A percentile compares a stretch with the other conserved stretches of the same genome.
Conservation (phyloP, 2,113 vertebrate species). For the Xyrauchen texanus region DNA sequence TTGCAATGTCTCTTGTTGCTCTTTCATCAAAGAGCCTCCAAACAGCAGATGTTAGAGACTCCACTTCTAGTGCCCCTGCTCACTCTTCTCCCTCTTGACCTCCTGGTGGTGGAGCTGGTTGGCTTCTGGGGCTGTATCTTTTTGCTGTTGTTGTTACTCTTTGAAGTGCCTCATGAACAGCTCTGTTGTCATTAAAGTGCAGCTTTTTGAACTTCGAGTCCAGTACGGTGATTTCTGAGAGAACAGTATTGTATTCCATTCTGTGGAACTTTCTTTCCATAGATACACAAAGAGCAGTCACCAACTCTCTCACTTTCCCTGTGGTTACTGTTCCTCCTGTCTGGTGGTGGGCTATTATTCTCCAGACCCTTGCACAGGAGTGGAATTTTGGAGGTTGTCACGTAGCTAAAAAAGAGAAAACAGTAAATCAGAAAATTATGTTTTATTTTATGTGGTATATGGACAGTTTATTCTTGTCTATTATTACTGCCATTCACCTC, state of each 20-base stretch:
- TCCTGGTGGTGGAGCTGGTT: background rate
- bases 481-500: too few species aligned
- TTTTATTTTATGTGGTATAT: too few species aligned
- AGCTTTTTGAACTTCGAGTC: slow-evolving; percentile 29
- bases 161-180: slow-evolving; percentile 7
- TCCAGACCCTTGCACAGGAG: slow-evolving; percentile 7
- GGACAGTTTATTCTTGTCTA: too few species aligned
- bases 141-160: slow-evolving; percentile 25
- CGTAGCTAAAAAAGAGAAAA: slow-evolving; percentile 29
- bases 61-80: background rate
- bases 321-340: background rate
- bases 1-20: slow-evolving; percentile 33
- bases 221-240: slow-evolving; percentile 28
- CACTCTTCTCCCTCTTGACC: background rate
- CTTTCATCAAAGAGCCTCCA: slow-evolving; percentile 44
- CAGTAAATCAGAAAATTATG: background rate
- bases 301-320: background rate
- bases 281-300: background rate
- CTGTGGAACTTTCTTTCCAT: too few species aligned
- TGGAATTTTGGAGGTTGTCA: slow-evolving; percentile 23
- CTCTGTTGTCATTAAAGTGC: background rate
- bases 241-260: slow-evolving; percentile 10
- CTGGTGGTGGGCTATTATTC: slow-evolving; percentile 9
- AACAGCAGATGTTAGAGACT: slow-evolving; percentile 17
- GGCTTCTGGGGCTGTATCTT: slow-evolving; percentile 11